phyloP scores from a whole-genome alignment of 2,888 invertebrate species.

The Antheraea assamensis region DNA sequence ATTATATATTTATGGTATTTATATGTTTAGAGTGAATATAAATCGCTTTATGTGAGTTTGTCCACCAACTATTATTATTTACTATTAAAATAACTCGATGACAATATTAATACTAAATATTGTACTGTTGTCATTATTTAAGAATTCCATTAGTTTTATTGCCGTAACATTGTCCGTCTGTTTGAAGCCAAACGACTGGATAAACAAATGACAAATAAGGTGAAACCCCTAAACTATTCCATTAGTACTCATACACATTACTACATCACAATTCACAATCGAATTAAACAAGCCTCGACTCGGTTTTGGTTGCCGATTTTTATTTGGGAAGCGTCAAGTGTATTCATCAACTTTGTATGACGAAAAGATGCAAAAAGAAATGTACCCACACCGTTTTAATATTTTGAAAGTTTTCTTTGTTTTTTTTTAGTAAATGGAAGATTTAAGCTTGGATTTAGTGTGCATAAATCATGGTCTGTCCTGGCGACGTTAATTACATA shows the following conservation, averaged over 20 bases:
- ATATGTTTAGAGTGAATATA: no score
- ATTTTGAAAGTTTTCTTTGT: no score
- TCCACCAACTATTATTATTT: no score
- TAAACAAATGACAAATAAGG: slow-evolving; percentile 2
- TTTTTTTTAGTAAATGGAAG: no score
- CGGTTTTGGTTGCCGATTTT: not conserved
- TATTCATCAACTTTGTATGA: not conserved
- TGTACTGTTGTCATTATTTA: no score
- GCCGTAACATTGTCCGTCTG: not conserved
- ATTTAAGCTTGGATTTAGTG: not conserved
- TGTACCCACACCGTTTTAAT: no score
- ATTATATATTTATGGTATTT: no score
- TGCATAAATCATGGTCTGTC: not conserved
- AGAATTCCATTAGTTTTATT: no score
- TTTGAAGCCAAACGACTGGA: not conserved
- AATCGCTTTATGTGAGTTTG: no score
- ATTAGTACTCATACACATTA: not conserved
- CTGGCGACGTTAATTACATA: not conserved
- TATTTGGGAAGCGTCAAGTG: not conserved
- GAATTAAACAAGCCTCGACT: not conserved
- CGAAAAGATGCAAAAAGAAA: no score
- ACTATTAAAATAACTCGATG: no score
- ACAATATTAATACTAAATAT: no score
- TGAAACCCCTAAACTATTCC: not conserved
- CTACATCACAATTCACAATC: not conserved